These are phyloP conservation scores for Diglossa cyanea DNA, from an alignment of 2,797 vertebrate species.

Conservation along the genomic window DNA sequence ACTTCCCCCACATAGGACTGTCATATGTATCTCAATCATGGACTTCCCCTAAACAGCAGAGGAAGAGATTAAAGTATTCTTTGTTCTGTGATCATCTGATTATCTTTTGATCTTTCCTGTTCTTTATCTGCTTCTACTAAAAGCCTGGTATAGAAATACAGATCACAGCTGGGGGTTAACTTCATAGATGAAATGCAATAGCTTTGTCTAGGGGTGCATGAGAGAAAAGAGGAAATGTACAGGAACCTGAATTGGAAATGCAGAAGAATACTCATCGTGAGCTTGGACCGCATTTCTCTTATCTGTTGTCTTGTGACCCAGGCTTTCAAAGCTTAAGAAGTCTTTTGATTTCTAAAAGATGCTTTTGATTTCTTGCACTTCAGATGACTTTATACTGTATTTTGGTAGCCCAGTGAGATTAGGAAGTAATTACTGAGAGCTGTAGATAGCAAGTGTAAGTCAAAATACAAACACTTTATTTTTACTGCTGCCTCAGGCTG, in stretches of 20 bases:
- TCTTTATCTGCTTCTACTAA: background rate
- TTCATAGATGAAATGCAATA: background rate
- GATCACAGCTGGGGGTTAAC: background rate
- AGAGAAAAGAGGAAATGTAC: background rate
- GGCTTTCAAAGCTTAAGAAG: constrained; percentile 22
- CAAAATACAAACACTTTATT: constrained; percentile 27
- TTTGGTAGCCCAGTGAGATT: constrained; percentile 6
- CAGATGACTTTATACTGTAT: background rate
- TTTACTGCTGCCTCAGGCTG: constrained; percentile 6
- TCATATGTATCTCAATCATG: background rate
- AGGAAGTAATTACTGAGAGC: constrained; percentile 15
- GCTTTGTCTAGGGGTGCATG: background rate
- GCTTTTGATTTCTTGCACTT: constrained; percentile 37
- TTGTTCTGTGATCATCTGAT: background rate
- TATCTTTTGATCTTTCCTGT: background rate
- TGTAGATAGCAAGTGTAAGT: background rate
- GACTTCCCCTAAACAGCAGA: background rate
- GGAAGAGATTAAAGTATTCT: background rate
- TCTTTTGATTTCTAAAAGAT: constrained; percentile 36
- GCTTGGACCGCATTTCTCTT: background rate
- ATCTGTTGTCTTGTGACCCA: background rate
- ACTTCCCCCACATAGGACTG: background rate
- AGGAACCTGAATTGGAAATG: background rate
- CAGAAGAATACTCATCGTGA: background rate
- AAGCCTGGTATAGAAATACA: background rate